Conservation (phyloP, 2,888 invertebrate genomes). For the Aporophyla nigra region DNA sequence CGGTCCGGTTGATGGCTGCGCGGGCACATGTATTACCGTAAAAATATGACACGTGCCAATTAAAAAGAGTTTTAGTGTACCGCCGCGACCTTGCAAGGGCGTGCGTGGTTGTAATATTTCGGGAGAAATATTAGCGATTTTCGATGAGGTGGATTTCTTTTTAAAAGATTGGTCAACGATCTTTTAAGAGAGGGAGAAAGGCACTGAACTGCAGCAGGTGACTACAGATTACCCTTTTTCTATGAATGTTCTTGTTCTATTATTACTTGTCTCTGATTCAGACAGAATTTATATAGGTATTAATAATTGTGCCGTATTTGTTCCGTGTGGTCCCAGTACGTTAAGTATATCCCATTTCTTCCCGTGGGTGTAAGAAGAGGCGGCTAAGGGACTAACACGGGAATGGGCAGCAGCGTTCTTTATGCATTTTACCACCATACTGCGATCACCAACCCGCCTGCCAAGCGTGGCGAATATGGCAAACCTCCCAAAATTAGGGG, state of each 20-base stretch:
- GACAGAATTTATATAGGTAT: not conserved
- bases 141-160: not conserved
- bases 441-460: too few species aligned
- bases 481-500: too few species aligned
- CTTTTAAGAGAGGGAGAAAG: not conserved
- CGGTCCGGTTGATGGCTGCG: constrained; percentile 57
- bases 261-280: too few species aligned
- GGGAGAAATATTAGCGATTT: not conserved
- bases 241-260: too few species aligned
- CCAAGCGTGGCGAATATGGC: too few species aligned
- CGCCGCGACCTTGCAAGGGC: constrained; percentile 59
- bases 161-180: not conserved
- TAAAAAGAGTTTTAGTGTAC: constrained; percentile 46
- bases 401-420: too few species aligned
- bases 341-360: too few species aligned
- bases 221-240: not conserved
- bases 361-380: too few species aligned
- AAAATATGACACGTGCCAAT: constrained; percentile 54
- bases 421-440: too few species aligned
- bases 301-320: too few species aligned
- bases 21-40: constrained; percentile 42
- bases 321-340: too few species aligned
- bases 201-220: not conserved
- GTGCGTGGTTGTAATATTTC: constrained; percentile 3
- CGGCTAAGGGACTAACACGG: too few species aligned